phyloP scores from a whole-genome alignment of 2,888 invertebrate species.

The Ceriagrion tenellum region DNA sequence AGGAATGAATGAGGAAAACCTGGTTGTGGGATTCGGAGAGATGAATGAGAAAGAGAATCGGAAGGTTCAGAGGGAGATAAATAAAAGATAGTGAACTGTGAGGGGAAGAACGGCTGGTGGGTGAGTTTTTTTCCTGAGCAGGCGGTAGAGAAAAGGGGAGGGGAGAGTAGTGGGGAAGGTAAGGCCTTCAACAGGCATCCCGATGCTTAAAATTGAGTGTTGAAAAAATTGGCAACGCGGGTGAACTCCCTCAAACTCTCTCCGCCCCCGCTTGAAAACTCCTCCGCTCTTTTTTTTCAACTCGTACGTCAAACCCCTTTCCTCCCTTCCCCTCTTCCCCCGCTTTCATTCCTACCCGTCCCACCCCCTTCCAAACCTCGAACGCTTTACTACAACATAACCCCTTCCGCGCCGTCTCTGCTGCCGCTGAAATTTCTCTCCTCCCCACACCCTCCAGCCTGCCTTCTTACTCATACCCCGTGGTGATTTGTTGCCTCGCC shows the following conservation, averaged over 20 bases:
- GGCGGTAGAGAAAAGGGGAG: background rate
- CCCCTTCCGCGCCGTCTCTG: background rate
- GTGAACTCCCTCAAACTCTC: conserved; percentile 2
- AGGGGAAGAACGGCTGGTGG: background rate
- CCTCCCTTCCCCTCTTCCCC: background rate
- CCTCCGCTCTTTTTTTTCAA: background rate
- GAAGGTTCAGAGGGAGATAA: background rate
- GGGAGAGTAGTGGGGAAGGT: background rate
- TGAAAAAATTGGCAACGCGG: conserved; percentile 65
- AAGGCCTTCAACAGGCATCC: conserved; percentile 53
- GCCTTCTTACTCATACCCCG: conserved; percentile 14
- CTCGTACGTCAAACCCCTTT: background rate
- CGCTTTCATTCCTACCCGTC: background rate
- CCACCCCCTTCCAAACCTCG: background rate
- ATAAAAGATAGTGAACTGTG: background rate
- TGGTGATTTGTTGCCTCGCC: conserved; percentile 54
- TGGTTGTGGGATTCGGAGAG: background rate
- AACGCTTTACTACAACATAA: background rate
- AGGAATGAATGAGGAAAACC: background rate
- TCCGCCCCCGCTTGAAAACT: background rate
- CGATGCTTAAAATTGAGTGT: conserved; percentile 57
- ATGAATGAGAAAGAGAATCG: background rate
- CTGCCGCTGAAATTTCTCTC: background rate
- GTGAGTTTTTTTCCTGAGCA: background rate
- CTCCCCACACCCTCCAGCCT: background rate